These are phyloP conservation scores for Aspidiotus destructor DNA, from an alignment of 2,888 invertebrate species.

Conservation along the genomic window DNA sequence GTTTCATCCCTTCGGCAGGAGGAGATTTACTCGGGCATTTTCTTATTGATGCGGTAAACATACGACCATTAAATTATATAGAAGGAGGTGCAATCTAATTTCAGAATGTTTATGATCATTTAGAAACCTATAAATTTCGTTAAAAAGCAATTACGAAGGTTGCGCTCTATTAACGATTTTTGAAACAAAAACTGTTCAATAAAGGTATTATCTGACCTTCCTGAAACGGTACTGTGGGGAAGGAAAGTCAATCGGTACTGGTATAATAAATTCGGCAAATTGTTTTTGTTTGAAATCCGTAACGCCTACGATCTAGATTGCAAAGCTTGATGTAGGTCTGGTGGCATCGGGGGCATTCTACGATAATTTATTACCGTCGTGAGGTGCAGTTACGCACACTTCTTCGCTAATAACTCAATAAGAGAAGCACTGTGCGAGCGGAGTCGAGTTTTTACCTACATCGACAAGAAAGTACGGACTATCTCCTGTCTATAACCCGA, in stretches of 20 bases:
- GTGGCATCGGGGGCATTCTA: not conserved
- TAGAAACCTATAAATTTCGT: slow-evolving; percentile 28
- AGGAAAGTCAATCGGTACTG: not conserved
- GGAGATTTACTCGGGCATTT: too few relatives aligned
- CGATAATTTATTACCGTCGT: slow-evolving; percentile 27
- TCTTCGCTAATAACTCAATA: slow-evolving; percentile 26
- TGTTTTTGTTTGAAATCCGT: slow-evolving; percentile 11
- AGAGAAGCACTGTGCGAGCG: not conserved
- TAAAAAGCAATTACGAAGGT: slow-evolving; percentile 29
- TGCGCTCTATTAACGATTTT: slow-evolving; percentile 28
- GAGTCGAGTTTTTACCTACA: too few relatives aligned
- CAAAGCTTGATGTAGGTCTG: not conserved
- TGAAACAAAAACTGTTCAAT: not conserved
- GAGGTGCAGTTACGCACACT: slow-evolving; percentile 12
- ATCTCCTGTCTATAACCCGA: too few relatives aligned
- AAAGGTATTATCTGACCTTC: not conserved
- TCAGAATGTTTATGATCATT: slow-evolving; percentile 28
- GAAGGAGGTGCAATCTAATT: slow-evolving; percentile 27
- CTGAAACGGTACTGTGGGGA: not conserved
- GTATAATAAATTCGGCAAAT: slow-evolving; percentile 23
- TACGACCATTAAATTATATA: not conserved
- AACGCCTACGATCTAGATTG: not conserved
- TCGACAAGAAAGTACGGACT: too few relatives aligned
- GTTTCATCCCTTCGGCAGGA: too few relatives aligned
- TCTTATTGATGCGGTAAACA: too few relatives aligned